A percentile compares a stretch with the other conserved stretches of the same genome.
phyloP scores from a whole-genome alignment of 2,888 invertebrate species.

The Eupithecia inturbata region DNA sequence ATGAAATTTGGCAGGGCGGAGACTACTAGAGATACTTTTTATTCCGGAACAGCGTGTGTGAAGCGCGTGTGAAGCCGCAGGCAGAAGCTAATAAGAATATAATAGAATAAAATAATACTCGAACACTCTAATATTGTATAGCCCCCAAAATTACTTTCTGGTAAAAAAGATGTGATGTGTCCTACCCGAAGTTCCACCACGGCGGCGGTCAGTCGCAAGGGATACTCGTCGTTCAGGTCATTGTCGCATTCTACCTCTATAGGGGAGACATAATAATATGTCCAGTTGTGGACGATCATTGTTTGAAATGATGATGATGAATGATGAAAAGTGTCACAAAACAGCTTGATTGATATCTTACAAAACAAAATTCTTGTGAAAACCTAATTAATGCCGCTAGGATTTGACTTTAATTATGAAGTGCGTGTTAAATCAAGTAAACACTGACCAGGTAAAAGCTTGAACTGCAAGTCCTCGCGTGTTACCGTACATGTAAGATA shows the following conservation, averaged over 20 bases:
- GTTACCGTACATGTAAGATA: conserved; percentile 32
- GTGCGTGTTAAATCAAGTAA: conserved; percentile 9
- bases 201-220: background rate
- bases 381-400: background rate
- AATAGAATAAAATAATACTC: too few relatives aligned
- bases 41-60: too few relatives aligned
- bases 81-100: background rate
- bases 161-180: background rate
- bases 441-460: background rate
- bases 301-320: background rate
- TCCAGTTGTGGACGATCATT: background rate
- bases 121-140: too few relatives aligned
- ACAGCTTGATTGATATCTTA: background rate
- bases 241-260: too few relatives aligned
- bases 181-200: too few relatives aligned
- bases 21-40: too few relatives aligned
- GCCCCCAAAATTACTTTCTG: background rate
- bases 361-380: background rate
- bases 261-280: background rate
- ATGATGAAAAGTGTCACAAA: background rate
- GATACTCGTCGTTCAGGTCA: background rate
- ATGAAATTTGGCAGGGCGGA: too few relatives aligned
- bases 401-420: background rate
- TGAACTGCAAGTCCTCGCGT: conserved; percentile 21
- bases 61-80: too few relatives aligned